Base-by-base conservation (phyloP, 2,797 vertebrate genomes). In the Columba guinea region DNA sequence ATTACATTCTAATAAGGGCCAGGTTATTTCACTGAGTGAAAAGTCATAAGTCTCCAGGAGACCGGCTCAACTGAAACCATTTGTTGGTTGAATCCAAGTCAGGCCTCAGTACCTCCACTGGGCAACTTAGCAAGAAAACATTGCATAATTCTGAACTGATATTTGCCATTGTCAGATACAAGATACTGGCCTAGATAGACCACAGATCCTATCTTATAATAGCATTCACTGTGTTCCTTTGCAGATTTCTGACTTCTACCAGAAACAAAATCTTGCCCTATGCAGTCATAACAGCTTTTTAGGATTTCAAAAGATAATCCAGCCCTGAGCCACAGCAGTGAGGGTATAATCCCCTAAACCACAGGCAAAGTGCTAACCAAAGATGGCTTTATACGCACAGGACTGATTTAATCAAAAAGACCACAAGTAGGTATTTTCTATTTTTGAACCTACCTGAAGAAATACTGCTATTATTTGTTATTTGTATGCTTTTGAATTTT, bases 291-390 rank as follows among this genome's bases (percentile, higher is more conserved):
- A 63, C 32, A 70, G 71, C 34, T 87, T 81, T 91, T 89, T 41
- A 85, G 81, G 82, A 87, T 92, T 89, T 93, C 49, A 69, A 60
- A 96, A 87, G 32, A 77, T 90, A 95, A 96, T 84, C 63, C 49
- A 52, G 19, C 27, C 52, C 53, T 55, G 58, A 92, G 19, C 89
- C 71, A 93, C 23, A 89, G 37, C 68, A 71, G 63, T 62, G 41
- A 24, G 60, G n/a, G 13, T 68, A 79, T 93, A 96, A 96, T 86
- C 37, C 46, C 16, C 76, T 91, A 68, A 90, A 85, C 32, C 39
- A 73, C 6, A 85, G 69, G 37, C 35, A 60, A 89, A 89, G 53
- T 78, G 58, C 34, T 49, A 83, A 64, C 21, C 30, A 89, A 90
- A 87, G 28, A 68, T 39, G 64, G 58, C 26, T 80, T 84, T 87